Conservation (phyloP, 2,888 invertebrate genomes). For the Hydrotaea cyrtoneurina region DNA sequence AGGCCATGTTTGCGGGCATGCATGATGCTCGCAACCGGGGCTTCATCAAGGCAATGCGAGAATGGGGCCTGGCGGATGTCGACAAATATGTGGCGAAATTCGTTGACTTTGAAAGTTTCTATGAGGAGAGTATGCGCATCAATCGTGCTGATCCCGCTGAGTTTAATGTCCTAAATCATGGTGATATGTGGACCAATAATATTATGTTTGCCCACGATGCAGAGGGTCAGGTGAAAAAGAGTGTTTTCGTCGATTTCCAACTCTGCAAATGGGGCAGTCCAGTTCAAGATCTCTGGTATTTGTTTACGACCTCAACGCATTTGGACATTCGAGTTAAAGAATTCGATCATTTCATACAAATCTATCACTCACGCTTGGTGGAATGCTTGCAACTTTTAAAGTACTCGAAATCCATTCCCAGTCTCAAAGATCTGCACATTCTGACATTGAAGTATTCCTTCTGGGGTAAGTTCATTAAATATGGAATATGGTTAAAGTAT, state of each 20-base stretch:
- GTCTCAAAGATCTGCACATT: slow-evolving; percentile 73
- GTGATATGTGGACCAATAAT: slow-evolving; percentile 77
- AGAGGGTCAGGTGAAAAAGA: slow-evolving; percentile 69
- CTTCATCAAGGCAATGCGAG: slow-evolving; percentile 67
- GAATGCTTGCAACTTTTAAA: slow-evolving; percentile 73
- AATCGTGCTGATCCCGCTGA: slow-evolving; percentile 69
- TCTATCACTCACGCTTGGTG: slow-evolving; percentile 74
- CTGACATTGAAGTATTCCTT: slow-evolving; percentile 73
- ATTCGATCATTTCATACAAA: slow-evolving; percentile 75
- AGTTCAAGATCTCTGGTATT: slow-evolving; percentile 75
- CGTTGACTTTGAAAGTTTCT: slow-evolving; percentile 55
- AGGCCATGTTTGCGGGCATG: slow-evolving; percentile 58
- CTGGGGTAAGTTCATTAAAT: slow-evolving; percentile 74
- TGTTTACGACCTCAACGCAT: slow-evolving; percentile 72
- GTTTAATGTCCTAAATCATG: slow-evolving; percentile 77
- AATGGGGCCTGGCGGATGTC: slow-evolving; percentile 71
- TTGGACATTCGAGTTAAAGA: slow-evolving; percentile 73
- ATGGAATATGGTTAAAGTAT: too few species aligned
- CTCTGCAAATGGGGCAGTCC: slow-evolving; percentile 76
- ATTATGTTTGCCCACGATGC: slow-evolving; percentile 75
- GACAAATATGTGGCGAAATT: slow-evolving; percentile 69
- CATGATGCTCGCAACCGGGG: slow-evolving; percentile 44
- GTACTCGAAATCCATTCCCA: slow-evolving; percentile 73
- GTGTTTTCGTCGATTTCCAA: slow-evolving; percentile 76
- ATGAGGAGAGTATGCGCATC: slow-evolving; percentile 60